Evolutionary conservation across 2,888 invertebrate genomes (phyloP), one percentile per base, ranked within the genome.

Genomic region (Ichneumoninae sp.): DNA sequence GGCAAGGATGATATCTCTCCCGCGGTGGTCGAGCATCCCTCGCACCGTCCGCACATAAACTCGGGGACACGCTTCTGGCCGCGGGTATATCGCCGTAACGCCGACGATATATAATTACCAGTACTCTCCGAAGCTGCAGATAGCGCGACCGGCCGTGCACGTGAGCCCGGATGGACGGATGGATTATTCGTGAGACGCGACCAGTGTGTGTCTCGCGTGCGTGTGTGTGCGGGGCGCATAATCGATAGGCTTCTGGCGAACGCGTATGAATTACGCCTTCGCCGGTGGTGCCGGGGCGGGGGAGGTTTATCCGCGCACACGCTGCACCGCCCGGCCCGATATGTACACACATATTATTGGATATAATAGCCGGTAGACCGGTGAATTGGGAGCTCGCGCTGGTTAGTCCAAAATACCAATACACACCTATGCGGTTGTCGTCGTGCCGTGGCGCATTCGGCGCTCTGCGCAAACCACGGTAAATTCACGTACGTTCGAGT

Each of bases 41-140:
- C 16, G 63, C 63, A n/a, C 26, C 4, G n/a, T 63, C 10, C 16
- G 63, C 16, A 16, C 7, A 47, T 47, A 47, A 47, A 47, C 44
- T 47, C 44, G 44, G 5, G 63, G 63, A 63, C 63, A 63, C 63
- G 63, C 63, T 13, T 63, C 33, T 63, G 63, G 5, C 5, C 16
- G 16, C 60, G 60, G 30, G 63, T 63, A n/a, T 63, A 26, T 16
- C 30, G 30, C 13, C 16, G 26, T 22, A 33, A 30, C n/a, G 30
- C 33, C 63, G 63, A 16, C 63, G 63, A 86, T 86, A 79, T 85
- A 85, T 83, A 83, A 81, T 16, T 78, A 71, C 86, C 75, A 79
- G 75, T 84, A 84, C 80, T 78, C 75, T 77, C 63, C 57, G 77
- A 81, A 74, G 80, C 84, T 76, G 82, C 66, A 52, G 70, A 71